phyloP scores from a whole-genome alignment of 2,113 vertebrate genomes.

The Nematolebias whitei region DNA sequence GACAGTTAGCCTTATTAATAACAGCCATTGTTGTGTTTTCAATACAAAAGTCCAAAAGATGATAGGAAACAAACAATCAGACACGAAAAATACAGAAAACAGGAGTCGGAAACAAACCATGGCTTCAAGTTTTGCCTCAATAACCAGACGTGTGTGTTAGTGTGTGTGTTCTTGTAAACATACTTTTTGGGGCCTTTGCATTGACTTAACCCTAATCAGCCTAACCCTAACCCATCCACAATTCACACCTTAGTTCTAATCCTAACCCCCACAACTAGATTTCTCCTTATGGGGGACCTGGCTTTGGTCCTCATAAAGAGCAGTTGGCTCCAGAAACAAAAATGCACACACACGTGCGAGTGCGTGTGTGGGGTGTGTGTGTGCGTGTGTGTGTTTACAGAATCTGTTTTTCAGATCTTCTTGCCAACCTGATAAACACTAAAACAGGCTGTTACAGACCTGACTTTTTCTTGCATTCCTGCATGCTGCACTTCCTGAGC shows the following conservation, averaged over 20 bases:
- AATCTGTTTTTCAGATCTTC: conserved; percentile 10
- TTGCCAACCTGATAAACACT: background rate
- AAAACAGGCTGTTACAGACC: conserved; percentile 51
- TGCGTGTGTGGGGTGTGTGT: no score
- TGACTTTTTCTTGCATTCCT: conserved; percentile 69
- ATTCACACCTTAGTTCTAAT: no score
- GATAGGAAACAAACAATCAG: background rate
- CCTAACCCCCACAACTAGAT: no score
- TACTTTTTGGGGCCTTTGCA: no score
- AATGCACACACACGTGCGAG: no score
- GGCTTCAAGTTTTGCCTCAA: background rate
- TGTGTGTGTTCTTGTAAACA: no score
- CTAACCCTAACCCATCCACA: no score
- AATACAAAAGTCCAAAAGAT: background rate
- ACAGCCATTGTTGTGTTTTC: background rate
- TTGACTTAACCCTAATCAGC: no score
- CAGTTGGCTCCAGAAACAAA: no score
- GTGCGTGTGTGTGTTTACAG: background rate
- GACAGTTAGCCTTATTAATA: no score
- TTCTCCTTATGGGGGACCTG: no score
- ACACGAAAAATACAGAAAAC: background rate
- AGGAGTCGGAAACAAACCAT: background rate
- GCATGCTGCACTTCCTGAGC: conserved; percentile 70
- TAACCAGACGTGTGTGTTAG: background rate
- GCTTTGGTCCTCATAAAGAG: no score